Evolutionary conservation across 1,140 invertebrate species (phyloP), one percentile per base, ranked within the genome.

Genomic region (Drosophila nigrodunni): DNA sequence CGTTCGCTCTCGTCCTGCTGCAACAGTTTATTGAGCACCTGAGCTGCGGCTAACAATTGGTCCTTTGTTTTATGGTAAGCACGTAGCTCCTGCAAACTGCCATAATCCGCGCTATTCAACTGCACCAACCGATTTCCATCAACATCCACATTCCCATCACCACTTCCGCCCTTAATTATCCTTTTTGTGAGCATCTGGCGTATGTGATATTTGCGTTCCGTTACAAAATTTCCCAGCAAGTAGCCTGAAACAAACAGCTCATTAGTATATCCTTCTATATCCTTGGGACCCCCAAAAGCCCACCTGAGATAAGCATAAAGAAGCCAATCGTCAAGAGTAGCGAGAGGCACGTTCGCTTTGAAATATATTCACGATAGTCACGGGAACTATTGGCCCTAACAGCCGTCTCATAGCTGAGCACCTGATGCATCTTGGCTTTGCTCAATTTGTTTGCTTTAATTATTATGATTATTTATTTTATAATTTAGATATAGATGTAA

Each of bases 331-430:
- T 92, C 65, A 92, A 78, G 10, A 92, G 80, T 39, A 92, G 69
- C 18, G 82, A 86, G 58, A 90, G 75, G 52, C 92, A 92, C n/a
- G 92, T 92, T 13, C 92, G 83, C 71, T 92, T 92, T 11, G 85
- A 82, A 41, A 92, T 77, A 68, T 90, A 92, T 69, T 92, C 88
- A 10, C 90, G 90, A 73, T 79, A 86, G 37, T 92, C 92, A 11
- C 91, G 88, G 1, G 85, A 80, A 35, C 79, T 85, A 62, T 83
- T 90, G 67, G 89, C 86, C 75, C 92, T 69, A 60, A 92, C 90
- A n/a, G 92, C 87, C 66, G 92, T 92, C 77, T 92, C 91, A 66
- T 92, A 92, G 76, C 92, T 91, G 8, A 92, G 82, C 59, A 92
- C 92, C 55, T 91, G 89, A 89, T 92, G 91, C 92, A 92, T 92